Evolutionary conservation across 2,888 invertebrate genomes (phyloP), one percentile per base, ranked within the genome.

Genomic region (Melinaea marsaeus): DNA sequence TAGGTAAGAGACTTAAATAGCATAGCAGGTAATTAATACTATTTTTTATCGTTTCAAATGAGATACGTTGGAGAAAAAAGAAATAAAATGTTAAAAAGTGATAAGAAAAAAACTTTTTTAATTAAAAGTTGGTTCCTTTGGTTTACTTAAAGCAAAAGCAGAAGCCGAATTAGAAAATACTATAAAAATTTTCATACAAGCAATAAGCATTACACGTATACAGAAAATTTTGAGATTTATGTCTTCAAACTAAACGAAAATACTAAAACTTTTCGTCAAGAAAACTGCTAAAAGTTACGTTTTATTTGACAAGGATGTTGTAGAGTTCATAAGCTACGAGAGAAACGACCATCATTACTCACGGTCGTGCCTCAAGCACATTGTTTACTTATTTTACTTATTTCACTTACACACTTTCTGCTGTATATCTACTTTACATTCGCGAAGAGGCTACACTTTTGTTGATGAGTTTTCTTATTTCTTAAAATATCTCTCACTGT

Each of bases 241-340:
- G 1, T 22, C 22, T n/a, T 48, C n/a, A 48, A 22, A 48, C 48
- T 48, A 13, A n/a, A 48, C 48, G 11, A 51, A 5, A 51, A 51
- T 9, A 9, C 9, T 32, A 69, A 69, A 75, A 75, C 70, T 75
- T 78, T 78, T 75, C 76, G 79, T 78, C 76, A 73, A 72, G 69
- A 72, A 74, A 75, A 75, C 65, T 70, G 69, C 75, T 80, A 79
- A 78, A 80, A 86, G 83, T 82, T 79, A 84, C 85, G 84, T 83
- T 84, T 81, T 73, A 84, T 85, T 85, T 81, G 84, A 83, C 83
- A 79, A 73, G 78, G 80, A 86, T 85, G 81, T 84, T 87, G 79
- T 83, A 78, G 79, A 81, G 83, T 86, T 86, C 85, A 86, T 86
- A 85, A 85, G 76, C 77, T 73, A 70, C 70, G 72, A 80, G 85